Evolutionary conservation across 2,888 invertebrate genomes (phyloP), one percentile per base, ranked within the genome.

Genomic region (Anticlea derivata): DNA sequence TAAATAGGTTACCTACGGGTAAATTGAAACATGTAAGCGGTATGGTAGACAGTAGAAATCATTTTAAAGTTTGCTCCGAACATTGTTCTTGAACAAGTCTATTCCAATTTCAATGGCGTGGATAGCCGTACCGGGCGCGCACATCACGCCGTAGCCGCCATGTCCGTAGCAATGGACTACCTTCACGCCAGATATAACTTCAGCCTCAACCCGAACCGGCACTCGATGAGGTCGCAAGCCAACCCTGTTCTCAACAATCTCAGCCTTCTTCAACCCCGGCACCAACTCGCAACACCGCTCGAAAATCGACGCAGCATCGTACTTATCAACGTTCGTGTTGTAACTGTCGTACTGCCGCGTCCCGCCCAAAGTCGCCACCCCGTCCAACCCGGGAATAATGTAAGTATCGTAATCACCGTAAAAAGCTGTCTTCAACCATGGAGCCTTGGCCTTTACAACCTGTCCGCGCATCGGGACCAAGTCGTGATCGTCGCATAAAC

Each of bases 141-240:
- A 93, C 52, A 96, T 95, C 0, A 98, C 95, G 0, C 98, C 98
- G 75, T 98, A 97, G 0, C 97, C 98, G 0, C 98, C 98, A 76
- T 98, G 98, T 0, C 98, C 98, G 75, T 98, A 98, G 80, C 98
- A 97, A 77, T 99, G 98, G 4, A 98, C 94, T 23, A 98, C 91
- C 58, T 77, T 88, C 59, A 87, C 75, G 1, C 92, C 92, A 7
- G 78, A 68, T 0, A 88, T 43, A 2, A 88, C 7, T 71, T 96
- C 95, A 0, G 91, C 82, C 69, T 96, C 96, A 57, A 97, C 94
- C 64, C 97, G 87, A 12, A 95, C 93, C 29, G 93, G 90, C 68
- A 91, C 87, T 39, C 98, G 92, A 73, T 97, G 95, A 0, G 98
- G 98, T 53, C 98, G 87, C 35, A 98, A 79, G 0, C 98, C 98